A percentile compares a stretch with the other conserved stretches of the same genome.
Evolutionary conservation across 2,888 invertebrate species (phyloP).

Genomic region (Eledona agricola): DNA sequence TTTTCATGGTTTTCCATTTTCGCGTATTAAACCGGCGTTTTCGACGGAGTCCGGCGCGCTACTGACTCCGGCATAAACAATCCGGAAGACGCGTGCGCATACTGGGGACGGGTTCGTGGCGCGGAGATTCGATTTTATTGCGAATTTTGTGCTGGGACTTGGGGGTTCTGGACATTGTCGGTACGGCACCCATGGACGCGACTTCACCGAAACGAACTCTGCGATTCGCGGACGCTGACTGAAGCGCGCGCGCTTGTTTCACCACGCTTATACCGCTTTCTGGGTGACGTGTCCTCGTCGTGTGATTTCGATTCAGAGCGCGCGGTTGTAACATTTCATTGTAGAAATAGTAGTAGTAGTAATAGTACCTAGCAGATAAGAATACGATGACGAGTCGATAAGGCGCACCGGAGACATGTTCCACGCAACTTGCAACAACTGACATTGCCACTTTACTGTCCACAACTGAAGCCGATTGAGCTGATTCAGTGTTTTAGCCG

Average conservation of each 20-base stretch:
- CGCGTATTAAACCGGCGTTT: slow-evolving; percentile 19
- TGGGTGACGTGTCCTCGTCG: slow-evolving; percentile 33
- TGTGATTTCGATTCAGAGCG: slow-evolving; percentile 14
- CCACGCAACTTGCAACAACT: too few species aligned
- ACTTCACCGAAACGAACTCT: slow-evolving; percentile 2
- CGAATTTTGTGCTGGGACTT: slow-evolving; percentile 9
- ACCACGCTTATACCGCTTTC: slow-evolving; percentile 26
- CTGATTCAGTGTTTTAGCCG: too few species aligned
- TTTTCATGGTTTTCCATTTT: slow-evolving; percentile 56
- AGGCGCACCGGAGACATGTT: too few species aligned
- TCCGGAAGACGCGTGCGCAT: slow-evolving; percentile 20
- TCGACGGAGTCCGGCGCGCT: slow-evolving; percentile 25
- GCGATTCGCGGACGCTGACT: slow-evolving; percentile 18
- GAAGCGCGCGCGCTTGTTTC: slow-evolving; percentile 31
- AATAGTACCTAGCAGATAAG: too few species aligned
- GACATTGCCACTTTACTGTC: too few species aligned
- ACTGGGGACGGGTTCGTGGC: slow-evolving; percentile 8
- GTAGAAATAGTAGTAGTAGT: too few species aligned
- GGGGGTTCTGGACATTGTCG: slow-evolving; percentile 23
- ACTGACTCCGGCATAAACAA: slow-evolving; percentile 12
- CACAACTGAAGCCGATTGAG: too few species aligned
- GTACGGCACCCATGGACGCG: slow-evolving; percentile 9
- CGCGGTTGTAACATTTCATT: too few species aligned
- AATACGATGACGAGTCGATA: too few species aligned
- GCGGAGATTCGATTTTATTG: slow-evolving; percentile 19